Base-by-base conservation (phyloP, 2,888 invertebrate genomes). In the Thecocarcelia acutangulata region DNA sequence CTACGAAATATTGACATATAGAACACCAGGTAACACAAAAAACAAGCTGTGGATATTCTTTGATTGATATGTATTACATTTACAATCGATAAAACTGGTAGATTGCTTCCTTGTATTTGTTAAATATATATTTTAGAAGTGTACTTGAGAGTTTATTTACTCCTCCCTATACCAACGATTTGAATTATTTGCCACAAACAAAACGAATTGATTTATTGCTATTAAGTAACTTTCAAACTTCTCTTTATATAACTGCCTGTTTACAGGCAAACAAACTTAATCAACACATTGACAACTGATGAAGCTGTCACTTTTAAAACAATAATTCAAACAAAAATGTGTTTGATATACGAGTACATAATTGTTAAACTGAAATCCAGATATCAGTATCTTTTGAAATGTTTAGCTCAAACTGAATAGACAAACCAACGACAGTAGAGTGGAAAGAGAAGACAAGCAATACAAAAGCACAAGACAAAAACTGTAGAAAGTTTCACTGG, bases 401-500 rank as follows among this genome's bases (percentile, higher is more conserved):
- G 52, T 5, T 37, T 11, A 40, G 19, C 24, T 46, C 24, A 46
- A 46, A 40, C 28, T 50, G 19, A 64, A 44, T 19, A 33, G 9
- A 17, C 17, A n/a, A n/a, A n/a, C n/a, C n/a, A n/a, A n/a, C n/a
- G n/a, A n/a, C n/a, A n/a, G n/a, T n/a, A n/a, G n/a, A n/a, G n/a
- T n/a, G n/a, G n/a, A n/a, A n/a, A n/a, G n/a, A n/a, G n/a, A n/a
- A 15, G 42, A 33, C 24, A 37, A 2, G 9, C 11, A 28, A 19
- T 0, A 33, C n/a, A 40, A 19, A 8, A 24, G 19, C 11, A 13
- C 9, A 13, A 42, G 15, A 46, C 21, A 74, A 74, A 64, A 54
- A 42, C 74, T 82, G 81, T 82, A 69, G 75, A 78, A 82, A 70
- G 24, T 74, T 74, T 42, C 11, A 44, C 58, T 59, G 74, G 69